Base-by-base conservation (phyloP, 2,888 invertebrate genomes). In the Drosophila siamana region DNA sequence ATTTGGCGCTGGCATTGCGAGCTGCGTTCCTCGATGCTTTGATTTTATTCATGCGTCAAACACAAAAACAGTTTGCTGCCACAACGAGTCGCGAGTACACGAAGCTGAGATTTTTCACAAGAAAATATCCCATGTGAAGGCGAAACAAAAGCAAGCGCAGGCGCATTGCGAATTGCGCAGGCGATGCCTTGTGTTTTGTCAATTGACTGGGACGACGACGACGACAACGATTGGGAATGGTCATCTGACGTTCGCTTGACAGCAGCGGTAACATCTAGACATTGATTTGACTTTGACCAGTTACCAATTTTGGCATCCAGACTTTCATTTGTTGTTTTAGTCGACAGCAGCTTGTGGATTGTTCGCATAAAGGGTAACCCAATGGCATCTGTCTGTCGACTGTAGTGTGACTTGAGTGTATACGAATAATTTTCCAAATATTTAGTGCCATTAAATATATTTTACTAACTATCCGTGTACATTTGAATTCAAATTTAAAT, bases 231-330 rank as follows among this genome's bases (percentile, higher is more conserved):
- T 36, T 48, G 66, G 38, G 54, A 70, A 43, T 56, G 67, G 55
- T 67, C 43, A 59, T 54, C 44, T 82, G 86, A 86, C 82, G 83
- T 87, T 72, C 73, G 89, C 79, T 73, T 87, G 86, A 89, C 88
- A 86, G 88, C 73, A 51, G 63, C 76, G 52, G 70, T 69, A 81
- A 40, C 64, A 78, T 64, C 80, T 60, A 48, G 60, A 60, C 68
- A 75, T 78, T 55, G 64, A 75, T 56, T 67, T 77, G 72, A 75
- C 75, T 80, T 73, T 81, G 82, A 84, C 82, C 75, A 78, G 89
- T 89, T 90, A 80, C 91, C 91, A 89, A 80, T 85, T 90, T 90
- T 87, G 90, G 90, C 80, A 87, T 78, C 76, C 84, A 74, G 85
- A 90, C 90, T 91, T 91, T 90, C 90, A 89, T 90, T 89, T 91